These are phyloP conservation scores for Leptestheria dahalacensis DNA, from an alignment of 1,140 invertebrate species.

Conservation along the genomic window DNA sequence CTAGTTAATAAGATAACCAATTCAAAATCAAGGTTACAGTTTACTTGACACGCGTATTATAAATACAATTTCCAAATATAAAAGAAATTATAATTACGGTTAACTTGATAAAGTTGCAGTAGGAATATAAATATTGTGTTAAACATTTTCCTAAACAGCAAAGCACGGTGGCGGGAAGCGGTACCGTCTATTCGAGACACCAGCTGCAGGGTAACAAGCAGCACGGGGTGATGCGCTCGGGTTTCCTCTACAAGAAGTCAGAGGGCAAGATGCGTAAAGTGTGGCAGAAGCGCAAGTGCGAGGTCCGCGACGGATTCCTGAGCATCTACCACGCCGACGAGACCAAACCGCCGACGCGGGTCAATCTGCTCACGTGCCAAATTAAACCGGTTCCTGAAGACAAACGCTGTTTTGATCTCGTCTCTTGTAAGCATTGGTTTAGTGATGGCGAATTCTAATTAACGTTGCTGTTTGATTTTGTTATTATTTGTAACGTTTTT, in stretches of 20 bases:
- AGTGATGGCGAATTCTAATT: no score
- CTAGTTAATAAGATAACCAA: no score
- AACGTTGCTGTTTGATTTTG: no score
- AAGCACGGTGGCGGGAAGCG: no score
- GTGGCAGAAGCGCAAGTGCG: conserved; percentile 87
- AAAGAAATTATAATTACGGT: no score
- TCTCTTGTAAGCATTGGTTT: conserved; percentile 53
- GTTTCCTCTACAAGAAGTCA: conserved; percentile 86
- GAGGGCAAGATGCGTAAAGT: conserved; percentile 89
- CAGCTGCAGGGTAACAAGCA: conserved; percentile 88
- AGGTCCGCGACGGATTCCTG: conserved; percentile 81
- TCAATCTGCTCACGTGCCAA: conserved; percentile 92
- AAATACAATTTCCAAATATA: no score
- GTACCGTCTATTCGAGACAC: conserved; percentile 83
- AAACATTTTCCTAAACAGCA: no score
- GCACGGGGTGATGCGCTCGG: conserved; percentile 70
- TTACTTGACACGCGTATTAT: no score
- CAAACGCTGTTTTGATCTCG: conserved; percentile 87
- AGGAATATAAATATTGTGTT: no score
- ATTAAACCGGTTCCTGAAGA: conserved; percentile 89
- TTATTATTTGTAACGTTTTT: no score
- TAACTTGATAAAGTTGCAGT: no score
- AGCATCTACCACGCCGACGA: conserved; percentile 94
- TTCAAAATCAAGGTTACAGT: no score
- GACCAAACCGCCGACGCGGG: conserved; percentile 77